A percentile compares a stretch with the other conserved stretches of the same genome.
Evolutionary conservation across 1,140 invertebrate species (phyloP).

Genomic region (Agrilus planipennis): DNA sequence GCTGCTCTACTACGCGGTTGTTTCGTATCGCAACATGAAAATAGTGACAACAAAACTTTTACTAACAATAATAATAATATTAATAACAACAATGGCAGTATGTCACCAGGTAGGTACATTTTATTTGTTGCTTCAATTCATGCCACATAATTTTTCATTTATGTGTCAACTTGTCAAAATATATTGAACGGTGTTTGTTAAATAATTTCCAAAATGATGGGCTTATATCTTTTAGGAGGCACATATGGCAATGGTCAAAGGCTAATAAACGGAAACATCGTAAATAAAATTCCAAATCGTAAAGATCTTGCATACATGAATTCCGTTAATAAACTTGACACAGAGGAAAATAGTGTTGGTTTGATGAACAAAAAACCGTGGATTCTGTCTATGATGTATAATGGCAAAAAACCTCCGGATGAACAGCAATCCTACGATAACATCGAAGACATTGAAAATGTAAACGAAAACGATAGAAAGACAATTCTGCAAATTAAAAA

Average conservation of each 20-base stretch:
- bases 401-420: constrained; percentile 30
- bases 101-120: too few relatives aligned
- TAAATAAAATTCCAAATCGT: constrained; percentile 32
- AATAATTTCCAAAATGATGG: too few relatives aligned
- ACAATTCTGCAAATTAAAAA: constrained; percentile 51
- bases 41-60: constrained; percentile 39
- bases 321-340: constrained; percentile 43
- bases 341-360: constrained; percentile 37
- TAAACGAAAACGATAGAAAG: constrained; percentile 47
- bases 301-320: constrained; percentile 47
- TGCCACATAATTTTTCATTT: too few relatives aligned
- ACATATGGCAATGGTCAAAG: constrained; percentile 39
- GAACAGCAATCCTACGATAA: constrained; percentile 39
- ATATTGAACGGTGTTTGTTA: too few relatives aligned
- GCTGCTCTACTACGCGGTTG: constrained; percentile 32
- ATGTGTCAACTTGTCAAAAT: too few relatives aligned
- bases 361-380: constrained; percentile 49
- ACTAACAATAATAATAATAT: too few relatives aligned
- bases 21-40: constrained; percentile 35
- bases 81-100: too few relatives aligned
- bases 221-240: constrained; percentile 33
- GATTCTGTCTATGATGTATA: constrained; percentile 37
- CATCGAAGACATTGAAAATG: constrained; percentile 37
- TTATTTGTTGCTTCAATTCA: too few relatives aligned
- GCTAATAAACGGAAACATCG: constrained; percentile 39